A percentile compares a stretch with the other conserved stretches of the same genome.
Conservation (phyloP, 2,797 vertebrate species). For the Eospalax fontanierii region DNA sequence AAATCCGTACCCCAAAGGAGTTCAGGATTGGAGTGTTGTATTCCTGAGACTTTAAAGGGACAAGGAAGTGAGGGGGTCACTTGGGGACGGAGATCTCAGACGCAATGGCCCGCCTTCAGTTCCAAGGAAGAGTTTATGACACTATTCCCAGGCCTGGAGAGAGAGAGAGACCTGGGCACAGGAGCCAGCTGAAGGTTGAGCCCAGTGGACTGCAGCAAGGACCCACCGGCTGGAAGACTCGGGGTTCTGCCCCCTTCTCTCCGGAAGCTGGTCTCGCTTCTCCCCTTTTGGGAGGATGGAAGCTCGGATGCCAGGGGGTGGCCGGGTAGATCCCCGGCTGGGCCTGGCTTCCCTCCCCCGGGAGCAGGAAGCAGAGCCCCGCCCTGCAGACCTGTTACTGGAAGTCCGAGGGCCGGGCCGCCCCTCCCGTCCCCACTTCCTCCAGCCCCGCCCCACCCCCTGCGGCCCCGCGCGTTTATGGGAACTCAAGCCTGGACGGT, state of each 20-base stretch:
- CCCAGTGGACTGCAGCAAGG: background rate
- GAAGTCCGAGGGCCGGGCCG: slow-evolving; percentile 83
- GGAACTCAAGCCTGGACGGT: slow-evolving; percentile 84
- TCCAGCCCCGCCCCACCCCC: slow-evolving; percentile 85
- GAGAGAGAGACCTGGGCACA: slow-evolving; percentile 10
- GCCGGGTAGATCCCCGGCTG: slow-evolving; percentile 69
- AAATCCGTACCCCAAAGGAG: background rate
- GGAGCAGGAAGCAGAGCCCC: slow-evolving; percentile 83
- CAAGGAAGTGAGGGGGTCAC: background rate
- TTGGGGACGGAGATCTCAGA: background rate
- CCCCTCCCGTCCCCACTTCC: slow-evolving; percentile 86
- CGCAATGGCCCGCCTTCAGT: background rate
- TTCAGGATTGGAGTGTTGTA: background rate
- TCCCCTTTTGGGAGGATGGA: slow-evolving; percentile 22
- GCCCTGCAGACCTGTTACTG: slow-evolving; percentile 86
- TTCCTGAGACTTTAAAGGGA: background rate
- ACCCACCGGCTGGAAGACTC: background rate
- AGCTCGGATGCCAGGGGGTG: slow-evolving; percentile 64
- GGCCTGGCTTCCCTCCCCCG: slow-evolving; percentile 80
- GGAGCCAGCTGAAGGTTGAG: background rate
- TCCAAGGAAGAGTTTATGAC: background rate
- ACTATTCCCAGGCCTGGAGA: slow-evolving; percentile 11
- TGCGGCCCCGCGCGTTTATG: slow-evolving; percentile 85
- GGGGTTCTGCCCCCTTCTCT: background rate
- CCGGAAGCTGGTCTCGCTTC: background rate